Percentiles rank a stretch among this genome's conserved stretches.
Evolutionary conservation across 2,888 invertebrate species (phyloP).

Genomic region (Cryptocephalus moraei): DNA sequence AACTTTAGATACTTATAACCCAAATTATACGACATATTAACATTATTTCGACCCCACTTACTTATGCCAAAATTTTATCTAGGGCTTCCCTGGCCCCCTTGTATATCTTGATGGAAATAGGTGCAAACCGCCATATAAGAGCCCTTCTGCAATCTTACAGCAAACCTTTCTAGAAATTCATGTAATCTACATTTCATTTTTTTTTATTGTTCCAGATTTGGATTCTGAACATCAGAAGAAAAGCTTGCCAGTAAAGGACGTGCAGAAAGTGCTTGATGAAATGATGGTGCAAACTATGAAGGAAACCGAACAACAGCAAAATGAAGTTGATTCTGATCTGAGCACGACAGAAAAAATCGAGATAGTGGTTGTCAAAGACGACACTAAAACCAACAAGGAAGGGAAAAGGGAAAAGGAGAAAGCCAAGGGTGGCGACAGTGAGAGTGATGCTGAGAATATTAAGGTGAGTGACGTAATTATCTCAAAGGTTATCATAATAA

Average conservation of each 20-base stretch:
- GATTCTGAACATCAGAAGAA: constrained; percentile 2
- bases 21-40: no score
- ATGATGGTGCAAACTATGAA: constrained; percentile 41
- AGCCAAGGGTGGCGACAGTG: constrained; percentile 14
- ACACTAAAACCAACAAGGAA: constrained; percentile 6
- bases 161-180: no score
- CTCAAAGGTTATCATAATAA: no score
- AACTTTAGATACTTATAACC: no score
- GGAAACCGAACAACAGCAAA: constrained; percentile 21
- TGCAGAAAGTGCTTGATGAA: constrained; percentile 32
- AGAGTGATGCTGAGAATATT: constrained; percentile 20
- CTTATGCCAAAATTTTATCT: no score
- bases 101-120: no score
- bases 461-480: constrained; percentile 14
- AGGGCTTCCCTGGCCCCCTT: no score
- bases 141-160: no score
- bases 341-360: constrained; percentile 23
- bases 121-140: no score
- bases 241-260: constrained; percentile 7
- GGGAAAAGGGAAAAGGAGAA: constrained; percentile 2
- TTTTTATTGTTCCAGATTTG: constrained; percentile 1
- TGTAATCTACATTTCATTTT: no score
- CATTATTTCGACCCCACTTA: no score
- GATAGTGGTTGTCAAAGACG: constrained; percentile 15
- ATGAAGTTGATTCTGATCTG: constrained; percentile 29